phyloP scores from a whole-genome alignment of 2,888 invertebrate genomes.

The Petrolisthes manimaculis region DNA sequence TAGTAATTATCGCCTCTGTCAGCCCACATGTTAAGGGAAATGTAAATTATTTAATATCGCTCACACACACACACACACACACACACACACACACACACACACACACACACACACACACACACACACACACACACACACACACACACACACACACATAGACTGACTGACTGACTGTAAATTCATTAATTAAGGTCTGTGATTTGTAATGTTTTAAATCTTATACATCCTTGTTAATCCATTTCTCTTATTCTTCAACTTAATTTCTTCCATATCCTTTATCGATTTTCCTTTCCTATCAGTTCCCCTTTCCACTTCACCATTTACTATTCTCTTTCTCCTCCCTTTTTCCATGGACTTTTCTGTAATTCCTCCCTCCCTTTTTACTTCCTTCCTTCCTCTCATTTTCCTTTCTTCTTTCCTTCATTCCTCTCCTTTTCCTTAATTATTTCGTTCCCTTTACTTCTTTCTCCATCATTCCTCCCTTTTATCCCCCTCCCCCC shows the following conservation, averaged over 20 bases:
- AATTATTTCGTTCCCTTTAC: not conserved
- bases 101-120: too few species aligned
- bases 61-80: too few species aligned
- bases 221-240: not conserved
- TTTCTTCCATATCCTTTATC: too few species aligned
- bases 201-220: too few species aligned
- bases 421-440: not conserved
- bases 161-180: too few species aligned
- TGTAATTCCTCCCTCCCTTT: conserved; percentile 10
- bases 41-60: too few species aligned
- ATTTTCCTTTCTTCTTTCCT: not conserved
- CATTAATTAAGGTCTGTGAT: too few species aligned
- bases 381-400: not conserved
- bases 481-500: not conserved
- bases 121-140: too few species aligned
- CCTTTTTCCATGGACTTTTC: not conserved
- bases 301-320: not conserved
- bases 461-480: not conserved
- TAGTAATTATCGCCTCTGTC: too few species aligned
- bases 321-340: not conserved
- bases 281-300: not conserved
- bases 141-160: too few species aligned
- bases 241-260: not conserved
- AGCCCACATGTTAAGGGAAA: too few species aligned
- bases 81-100: too few species aligned